Conservation (phyloP, 2,113 vertebrate species). For the Junco hyemalis region DNA sequence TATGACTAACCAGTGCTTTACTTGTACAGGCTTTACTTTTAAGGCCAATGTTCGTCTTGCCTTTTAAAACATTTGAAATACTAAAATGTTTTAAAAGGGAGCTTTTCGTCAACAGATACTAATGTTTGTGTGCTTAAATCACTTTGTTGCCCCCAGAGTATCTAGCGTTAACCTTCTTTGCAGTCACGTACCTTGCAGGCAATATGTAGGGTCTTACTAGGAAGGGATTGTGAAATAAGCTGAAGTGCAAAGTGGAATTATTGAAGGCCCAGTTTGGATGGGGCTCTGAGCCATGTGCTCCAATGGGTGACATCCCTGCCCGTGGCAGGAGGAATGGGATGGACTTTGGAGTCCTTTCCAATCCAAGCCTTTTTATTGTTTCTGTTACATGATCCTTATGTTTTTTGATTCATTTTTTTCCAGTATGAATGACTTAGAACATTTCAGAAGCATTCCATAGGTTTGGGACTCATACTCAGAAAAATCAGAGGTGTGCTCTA, state of each 20-base stretch:
- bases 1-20: too few species aligned
- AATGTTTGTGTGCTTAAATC: background rate
- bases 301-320: background rate
- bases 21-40: background rate
- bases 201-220: rapidly evolving
- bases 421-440: background rate
- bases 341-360: background rate
- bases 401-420: background rate
- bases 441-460: background rate
- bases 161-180: background rate
- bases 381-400: background rate
- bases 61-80: background rate
- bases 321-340: background rate
- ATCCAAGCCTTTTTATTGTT: background rate
- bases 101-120: background rate
- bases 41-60: rapidly evolving
- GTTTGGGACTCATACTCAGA: background rate
- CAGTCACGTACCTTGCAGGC: background rate
- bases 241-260: background rate
- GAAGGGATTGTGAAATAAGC: background rate
- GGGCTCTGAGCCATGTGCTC: background rate
- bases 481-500: background rate
- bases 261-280: background rate
- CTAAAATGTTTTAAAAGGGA: rapidly evolving
- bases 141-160: background rate